phyloP scores from a whole-genome alignment of 92 coral and sea anemone genomes.

The Diadumene lineata region DNA sequence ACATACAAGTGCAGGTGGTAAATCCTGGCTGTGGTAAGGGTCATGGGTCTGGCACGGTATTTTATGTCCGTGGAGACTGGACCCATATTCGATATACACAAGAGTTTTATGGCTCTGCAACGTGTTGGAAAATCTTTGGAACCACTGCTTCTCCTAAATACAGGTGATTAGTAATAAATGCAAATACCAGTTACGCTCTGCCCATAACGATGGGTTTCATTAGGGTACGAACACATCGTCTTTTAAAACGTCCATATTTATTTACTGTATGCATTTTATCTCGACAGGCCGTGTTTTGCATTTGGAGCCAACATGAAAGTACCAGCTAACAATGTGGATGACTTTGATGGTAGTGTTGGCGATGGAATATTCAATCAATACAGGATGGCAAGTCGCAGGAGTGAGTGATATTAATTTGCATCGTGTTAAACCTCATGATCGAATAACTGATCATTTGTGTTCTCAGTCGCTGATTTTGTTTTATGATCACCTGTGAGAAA shows the following conservation, averaged over 20 bases:
- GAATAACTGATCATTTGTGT: no score
- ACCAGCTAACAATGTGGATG: background rate
- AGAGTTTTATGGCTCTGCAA: background rate
- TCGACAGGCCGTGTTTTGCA: background rate
- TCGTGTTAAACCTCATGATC: no score
- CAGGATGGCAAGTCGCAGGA: background rate
- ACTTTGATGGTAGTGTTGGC: constrained; percentile 7
- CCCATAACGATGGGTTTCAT: background rate
- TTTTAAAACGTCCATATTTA: background rate
- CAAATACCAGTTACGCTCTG: background rate
- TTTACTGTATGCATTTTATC: background rate
- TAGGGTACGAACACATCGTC: background rate
- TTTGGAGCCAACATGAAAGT: background rate
- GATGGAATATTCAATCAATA: constrained; percentile 1
- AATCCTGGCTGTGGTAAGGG: background rate
- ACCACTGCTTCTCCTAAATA: constrained; percentile 11
- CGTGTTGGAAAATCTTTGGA: constrained; percentile 14
- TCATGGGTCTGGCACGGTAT: background rate
- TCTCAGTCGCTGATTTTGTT: no score
- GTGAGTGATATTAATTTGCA: no score
- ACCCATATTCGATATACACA: background rate
- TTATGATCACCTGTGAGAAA: no score
- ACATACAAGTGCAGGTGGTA: background rate
- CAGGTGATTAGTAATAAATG: background rate
- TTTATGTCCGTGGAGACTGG: background rate